Conservation (phyloP, 2,888 invertebrate genomes). For the Dolichopus griseipennis region DNA sequence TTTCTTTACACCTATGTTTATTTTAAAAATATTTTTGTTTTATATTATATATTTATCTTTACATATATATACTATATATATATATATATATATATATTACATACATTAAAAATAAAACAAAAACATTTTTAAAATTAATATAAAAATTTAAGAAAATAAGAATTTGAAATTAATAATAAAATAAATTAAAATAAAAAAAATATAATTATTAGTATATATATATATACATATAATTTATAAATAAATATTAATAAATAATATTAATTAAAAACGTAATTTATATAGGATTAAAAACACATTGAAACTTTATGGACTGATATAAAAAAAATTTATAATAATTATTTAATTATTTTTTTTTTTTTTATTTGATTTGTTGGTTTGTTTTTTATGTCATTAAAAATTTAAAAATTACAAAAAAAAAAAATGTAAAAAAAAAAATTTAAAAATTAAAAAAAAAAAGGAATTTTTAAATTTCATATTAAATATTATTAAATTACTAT, state of each 20-base stretch:
- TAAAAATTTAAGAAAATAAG: background rate
- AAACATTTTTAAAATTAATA: too few relatives aligned
- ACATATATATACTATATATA: background rate
- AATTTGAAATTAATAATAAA: background rate
- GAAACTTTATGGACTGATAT: constrained; percentile 12
- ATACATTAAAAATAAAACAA: too few relatives aligned
- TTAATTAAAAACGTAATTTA: constrained; percentile 1
- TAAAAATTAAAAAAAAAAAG: background rate
- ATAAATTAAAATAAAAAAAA: background rate
- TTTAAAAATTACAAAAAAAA: background rate
- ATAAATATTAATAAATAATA: background rate
- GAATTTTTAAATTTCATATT: constrained; percentile 4
- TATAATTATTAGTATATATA: background rate
- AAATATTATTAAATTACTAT: background rate
- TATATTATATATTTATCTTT: background rate
- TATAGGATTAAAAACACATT: background rate
- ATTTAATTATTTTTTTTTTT: background rate
- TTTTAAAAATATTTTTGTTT: background rate
- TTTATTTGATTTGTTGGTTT: constrained; percentile 9
- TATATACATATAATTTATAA: too few relatives aligned
- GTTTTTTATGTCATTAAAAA: constrained; percentile 1
- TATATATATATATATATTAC: background rate
- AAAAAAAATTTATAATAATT: constrained; percentile 7
- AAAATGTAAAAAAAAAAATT: background rate
- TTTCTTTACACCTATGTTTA: too few relatives aligned